Conservation (phyloP, 2,797 vertebrate species). For the Tapera naevia region DNA sequence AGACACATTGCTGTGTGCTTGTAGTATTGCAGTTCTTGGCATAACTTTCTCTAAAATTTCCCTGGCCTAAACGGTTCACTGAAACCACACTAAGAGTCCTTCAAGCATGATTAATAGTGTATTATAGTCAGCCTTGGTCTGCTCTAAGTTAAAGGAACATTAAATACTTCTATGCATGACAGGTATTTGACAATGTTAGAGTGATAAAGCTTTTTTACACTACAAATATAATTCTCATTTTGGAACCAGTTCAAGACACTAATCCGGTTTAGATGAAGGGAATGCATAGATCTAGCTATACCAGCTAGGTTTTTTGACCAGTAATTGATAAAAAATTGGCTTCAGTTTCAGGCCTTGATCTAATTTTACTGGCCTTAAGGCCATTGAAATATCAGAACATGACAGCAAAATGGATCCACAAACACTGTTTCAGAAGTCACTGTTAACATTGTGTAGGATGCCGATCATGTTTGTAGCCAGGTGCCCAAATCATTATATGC, state of each 20-base stretch:
- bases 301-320: neutral
- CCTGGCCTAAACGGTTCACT: neutral
- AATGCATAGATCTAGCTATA: neutral
- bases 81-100: neutral
- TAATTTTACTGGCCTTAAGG: neutral
- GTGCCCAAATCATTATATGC: neutral
- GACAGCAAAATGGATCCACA: neutral
- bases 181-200: conserved; percentile 42
- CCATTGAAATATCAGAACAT: neutral
- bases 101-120: conserved; percentile 43
- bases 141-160: conserved; percentile 59
- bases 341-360: neutral
- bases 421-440: neutral
- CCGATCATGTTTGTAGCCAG: neutral
- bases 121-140: conserved; percentile 36
- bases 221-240: conserved; percentile 13
- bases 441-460: neutral
- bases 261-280: conserved; percentile 19
- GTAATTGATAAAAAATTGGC: neutral
- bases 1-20: neutral
- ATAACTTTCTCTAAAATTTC: neutral
- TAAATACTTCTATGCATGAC: conserved; percentile 61
- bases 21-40: neutral
- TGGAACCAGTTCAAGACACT: conserved; percentile 33
- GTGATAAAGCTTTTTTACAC: conserved; percentile 40